Evolutionary conservation across 1,140 invertebrate species (phyloP).

Genomic region (Drosophila nigromelanica): DNA sequence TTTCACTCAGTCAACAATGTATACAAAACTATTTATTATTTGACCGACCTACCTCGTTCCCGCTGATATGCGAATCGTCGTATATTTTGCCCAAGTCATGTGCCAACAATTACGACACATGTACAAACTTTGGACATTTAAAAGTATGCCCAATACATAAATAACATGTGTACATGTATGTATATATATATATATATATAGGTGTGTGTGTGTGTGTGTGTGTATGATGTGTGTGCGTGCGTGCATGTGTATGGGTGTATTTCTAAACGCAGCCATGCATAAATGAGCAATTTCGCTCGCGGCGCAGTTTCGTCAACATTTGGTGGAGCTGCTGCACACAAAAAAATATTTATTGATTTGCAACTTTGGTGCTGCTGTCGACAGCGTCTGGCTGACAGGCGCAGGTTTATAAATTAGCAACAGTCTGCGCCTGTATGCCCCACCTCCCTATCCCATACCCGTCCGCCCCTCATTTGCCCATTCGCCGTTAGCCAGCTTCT

Average conservation of each 20-base stretch:
- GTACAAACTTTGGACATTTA: slow-evolving; percentile 38
- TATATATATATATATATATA: too few species aligned
- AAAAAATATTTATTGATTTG: slow-evolving; percentile 76
- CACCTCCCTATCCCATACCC: background rate
- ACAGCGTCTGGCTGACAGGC: slow-evolving; percentile 53
- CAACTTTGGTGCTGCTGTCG: slow-evolving; percentile 53
- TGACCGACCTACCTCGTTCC: background rate
- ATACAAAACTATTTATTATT: background rate
- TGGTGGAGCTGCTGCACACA: slow-evolving; percentile 35
- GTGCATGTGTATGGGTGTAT: slow-evolving; percentile 33
- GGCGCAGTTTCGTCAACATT: slow-evolving; percentile 76
- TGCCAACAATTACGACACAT: slow-evolving; percentile 69
- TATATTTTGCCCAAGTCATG: slow-evolving; percentile 58
- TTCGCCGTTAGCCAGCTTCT: slow-evolving; percentile 22
- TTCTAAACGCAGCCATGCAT: slow-evolving; percentile 74
- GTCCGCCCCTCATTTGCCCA: background rate
- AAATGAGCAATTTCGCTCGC: slow-evolving; percentile 75
- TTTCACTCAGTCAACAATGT: too few species aligned
- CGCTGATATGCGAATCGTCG: slow-evolving; percentile 9
- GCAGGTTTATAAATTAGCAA: slow-evolving; percentile 75
- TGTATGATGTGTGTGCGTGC: slow-evolving; percentile 9
- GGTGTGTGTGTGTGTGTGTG: background rate
- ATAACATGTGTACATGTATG: too few species aligned
- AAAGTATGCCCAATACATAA: background rate
- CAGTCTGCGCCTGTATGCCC: slow-evolving; percentile 39